Conservation (phyloP, 2,113 vertebrate genomes). For the Pedionomus torquatus region DNA sequence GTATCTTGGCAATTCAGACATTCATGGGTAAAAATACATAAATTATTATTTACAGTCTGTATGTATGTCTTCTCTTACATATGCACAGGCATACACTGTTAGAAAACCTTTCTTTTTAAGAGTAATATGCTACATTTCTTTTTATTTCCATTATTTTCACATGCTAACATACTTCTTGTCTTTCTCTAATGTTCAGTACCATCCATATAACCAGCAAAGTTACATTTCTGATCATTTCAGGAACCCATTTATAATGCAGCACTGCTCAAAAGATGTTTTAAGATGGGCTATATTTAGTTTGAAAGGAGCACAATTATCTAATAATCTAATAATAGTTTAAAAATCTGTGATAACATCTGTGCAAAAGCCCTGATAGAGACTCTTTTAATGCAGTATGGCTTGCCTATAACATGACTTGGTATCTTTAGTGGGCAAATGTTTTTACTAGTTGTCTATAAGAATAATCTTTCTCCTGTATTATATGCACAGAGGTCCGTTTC, state of each 20-base stretch:
- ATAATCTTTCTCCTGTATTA: neutral
- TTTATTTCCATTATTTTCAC: neutral
- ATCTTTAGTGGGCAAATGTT: neutral
- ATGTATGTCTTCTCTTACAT: neutral
- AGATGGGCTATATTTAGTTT: slow-evolving; percentile 17
- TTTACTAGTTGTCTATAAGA: neutral
- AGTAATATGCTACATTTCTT: neutral
- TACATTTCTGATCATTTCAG: neutral
- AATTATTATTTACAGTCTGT: neutral
- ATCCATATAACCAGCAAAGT: neutral
- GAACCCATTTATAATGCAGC: neutral
- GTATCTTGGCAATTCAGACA: neutral
- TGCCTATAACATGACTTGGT: neutral
- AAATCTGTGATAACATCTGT: slow-evolving; percentile 62
- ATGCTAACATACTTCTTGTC: too few relatives aligned
- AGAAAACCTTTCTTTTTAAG: neutral
- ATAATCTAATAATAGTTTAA: slow-evolving; percentile 58
- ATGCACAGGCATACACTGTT: neutral
- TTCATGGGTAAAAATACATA: neutral
- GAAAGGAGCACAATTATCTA: slow-evolving; percentile 42
- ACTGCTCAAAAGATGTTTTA: neutral
- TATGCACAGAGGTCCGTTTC: neutral
- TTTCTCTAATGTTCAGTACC: neutral
- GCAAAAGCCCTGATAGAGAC: slow-evolving; percentile 1
- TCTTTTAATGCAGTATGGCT: slow-evolving; percentile 1